Base-by-base conservation (phyloP, 2,797 vertebrate species). In the Microctenopoma steveboyesi region DNA sequence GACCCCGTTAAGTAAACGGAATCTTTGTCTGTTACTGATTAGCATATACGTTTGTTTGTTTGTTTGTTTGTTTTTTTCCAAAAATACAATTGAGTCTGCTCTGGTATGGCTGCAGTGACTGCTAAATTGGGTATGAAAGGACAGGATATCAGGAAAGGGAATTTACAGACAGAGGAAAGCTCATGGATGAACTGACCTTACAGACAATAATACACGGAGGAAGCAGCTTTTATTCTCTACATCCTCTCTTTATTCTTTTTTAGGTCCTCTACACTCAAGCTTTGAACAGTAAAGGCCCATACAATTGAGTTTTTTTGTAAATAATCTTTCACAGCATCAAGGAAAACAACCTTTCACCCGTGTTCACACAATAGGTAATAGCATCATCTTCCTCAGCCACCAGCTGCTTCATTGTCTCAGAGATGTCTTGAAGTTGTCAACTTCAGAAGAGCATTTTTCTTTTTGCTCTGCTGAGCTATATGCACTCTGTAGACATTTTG, bases 141-240 rank as follows among this genome's bases (percentile, higher is more conserved):
- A 76, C 66, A 72, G 40, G 60, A 53, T 73, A 49, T 76, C 72
- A 81, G 82, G 82, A 90, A 84, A 83, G 60, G 51, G 54, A 78
- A 85, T 86, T 87, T 76, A 72, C 54, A 71, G 71, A 69, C 77
- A 65, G 69, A 83, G 66, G 13, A 40, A 59, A 71, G 56, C 69
- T 62, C 39, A 49, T 1, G 11, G 62, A 79, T 75, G 62, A 74
- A 81, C 62, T 48, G 68, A 70, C 60, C 52, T 58, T 64, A 62
- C 62, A 64, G 75, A 79, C 68, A 82, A 80, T 84, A 88, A 84
- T 83, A 81, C 80, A 70, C n/a, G 49, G 43, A 80, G 89, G 92
- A 93, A 92, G 78, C 62, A 28, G 79, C 86, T 69, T 83, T 92
- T 91, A 89, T 91, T 74, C 69, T 46, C 49, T 69, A 79, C 83